phyloP scores from a whole-genome alignment of 2,888 invertebrate species.

The Eupelmus urozonus region DNA sequence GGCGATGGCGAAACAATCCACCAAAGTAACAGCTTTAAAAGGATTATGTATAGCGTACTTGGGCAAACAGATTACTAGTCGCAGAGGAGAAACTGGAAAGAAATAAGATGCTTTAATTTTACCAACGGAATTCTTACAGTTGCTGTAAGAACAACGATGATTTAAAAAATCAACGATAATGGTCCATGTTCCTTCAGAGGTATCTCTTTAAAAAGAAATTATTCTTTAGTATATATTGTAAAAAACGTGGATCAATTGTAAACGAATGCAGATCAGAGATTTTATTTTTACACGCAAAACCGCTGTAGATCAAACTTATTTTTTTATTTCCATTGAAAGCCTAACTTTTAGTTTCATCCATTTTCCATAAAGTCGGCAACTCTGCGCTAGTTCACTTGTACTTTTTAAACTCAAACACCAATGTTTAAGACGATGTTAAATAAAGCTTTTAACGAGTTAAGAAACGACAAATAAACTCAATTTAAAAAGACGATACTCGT shows the following conservation, averaged over 20 bases:
- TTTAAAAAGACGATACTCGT: constrained; percentile 43
- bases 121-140: constrained; percentile 43
- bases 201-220: constrained; percentile 8
- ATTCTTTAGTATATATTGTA: constrained; percentile 36
- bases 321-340: constrained; percentile 52
- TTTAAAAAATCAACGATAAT: constrained; percentile 25
- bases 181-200: background rate
- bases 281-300: constrained; percentile 60
- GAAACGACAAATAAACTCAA: constrained; percentile 19
- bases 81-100: constrained; percentile 39
- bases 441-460: constrained; percentile 41
- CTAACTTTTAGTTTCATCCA: constrained; percentile 50
- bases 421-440: constrained; percentile 38
- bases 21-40: constrained; percentile 94
- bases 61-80: constrained; percentile 83
- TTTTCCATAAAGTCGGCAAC: constrained; percentile 38
- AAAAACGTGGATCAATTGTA: constrained; percentile 33
- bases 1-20: constrained; percentile 89
- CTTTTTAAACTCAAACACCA: constrained; percentile 39
- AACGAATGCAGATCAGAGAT: constrained; percentile 47
- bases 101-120: constrained; percentile 52
- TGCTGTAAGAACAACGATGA: constrained; percentile 42
- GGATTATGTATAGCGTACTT: constrained; percentile 93
- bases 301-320: constrained; percentile 54
- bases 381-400: constrained; percentile 53